Percentiles rank a stretch among this genome's conserved stretches.
Evolutionary conservation across 2,797 vertebrate species (phyloP).

Genomic region (Mus spretus): DNA sequence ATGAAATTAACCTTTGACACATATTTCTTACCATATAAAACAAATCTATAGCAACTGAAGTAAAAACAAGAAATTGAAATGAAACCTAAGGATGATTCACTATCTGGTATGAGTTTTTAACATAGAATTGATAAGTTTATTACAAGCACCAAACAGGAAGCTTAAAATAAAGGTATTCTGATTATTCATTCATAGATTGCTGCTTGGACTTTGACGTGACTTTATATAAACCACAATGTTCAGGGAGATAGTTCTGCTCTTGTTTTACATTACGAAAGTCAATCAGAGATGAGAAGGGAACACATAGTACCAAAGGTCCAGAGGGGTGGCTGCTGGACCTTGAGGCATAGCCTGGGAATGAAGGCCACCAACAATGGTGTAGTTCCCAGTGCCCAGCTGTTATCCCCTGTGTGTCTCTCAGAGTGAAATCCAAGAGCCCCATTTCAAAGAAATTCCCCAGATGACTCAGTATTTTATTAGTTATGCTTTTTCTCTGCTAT

Average conservation of each 20-base stretch:
- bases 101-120: neutral
- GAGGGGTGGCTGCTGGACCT: neutral
- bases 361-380: neutral
- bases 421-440: neutral
- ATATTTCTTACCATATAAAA: constrained; percentile 6
- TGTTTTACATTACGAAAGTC: neutral
- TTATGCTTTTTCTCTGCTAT: neutral
- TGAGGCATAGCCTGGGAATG: neutral
- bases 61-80: constrained; percentile 48
- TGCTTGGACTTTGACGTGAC: constrained; percentile 32
- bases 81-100: neutral
- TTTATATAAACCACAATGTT: neutral
- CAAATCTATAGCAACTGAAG: neutral
- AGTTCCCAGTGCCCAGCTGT: neutral
- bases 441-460: neutral
- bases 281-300: neutral
- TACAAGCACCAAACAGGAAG: neutral
- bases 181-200: constrained; percentile 9
- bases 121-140: constrained; percentile 7
- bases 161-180: constrained; percentile 37
- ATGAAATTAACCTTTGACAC: constrained; percentile 28
- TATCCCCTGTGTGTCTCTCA: neutral
- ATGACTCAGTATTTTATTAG: neutral
- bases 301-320: neutral
- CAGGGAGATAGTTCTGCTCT: neutral